phyloP scores from a whole-genome alignment of 2,113 vertebrate species.

The Peucedramus taeniatus region DNA sequence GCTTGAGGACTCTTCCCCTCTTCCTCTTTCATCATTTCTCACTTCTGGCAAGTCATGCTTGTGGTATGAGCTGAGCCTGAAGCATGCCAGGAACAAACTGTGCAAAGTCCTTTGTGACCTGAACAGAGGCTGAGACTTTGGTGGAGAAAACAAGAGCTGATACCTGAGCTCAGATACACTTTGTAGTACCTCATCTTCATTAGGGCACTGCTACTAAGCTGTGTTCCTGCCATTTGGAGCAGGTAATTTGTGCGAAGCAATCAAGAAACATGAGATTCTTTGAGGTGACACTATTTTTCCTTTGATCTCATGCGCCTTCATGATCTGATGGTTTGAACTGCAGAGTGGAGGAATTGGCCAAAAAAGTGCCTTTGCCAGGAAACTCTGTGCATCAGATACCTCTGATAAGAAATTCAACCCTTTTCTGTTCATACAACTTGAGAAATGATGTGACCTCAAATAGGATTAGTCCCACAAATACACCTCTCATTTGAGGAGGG shows the following conservation, averaged over 20 bases:
- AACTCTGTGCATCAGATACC: not conserved
- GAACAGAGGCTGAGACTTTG: not conserved
- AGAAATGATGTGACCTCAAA: not conserved
- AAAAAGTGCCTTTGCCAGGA: not conserved
- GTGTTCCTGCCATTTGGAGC: not conserved
- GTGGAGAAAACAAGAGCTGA: not conserved
- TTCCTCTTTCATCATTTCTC: not conserved
- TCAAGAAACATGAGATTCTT: not conserved
- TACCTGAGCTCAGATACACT: not conserved
- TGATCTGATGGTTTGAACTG: not conserved
- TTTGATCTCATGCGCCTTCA: not conserved
- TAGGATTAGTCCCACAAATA: not conserved
- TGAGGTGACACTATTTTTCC: not conserved
- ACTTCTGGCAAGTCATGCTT: not conserved
- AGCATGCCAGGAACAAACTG: not conserved
- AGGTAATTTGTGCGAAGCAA: not conserved
- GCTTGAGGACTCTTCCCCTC: not conserved
- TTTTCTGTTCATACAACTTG: not conserved
- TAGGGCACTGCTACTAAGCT: not conserved
- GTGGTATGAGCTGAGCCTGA: not conserved
- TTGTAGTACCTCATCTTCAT: not conserved
- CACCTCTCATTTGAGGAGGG: not conserved
- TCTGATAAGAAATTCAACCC: not conserved
- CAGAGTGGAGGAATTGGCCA: not conserved
- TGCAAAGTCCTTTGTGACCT: not conserved